These are phyloP conservation scores for Prostheceraeus crozeri DNA, from an alignment of 2,888 invertebrate species.

Conservation along the genomic window DNA sequence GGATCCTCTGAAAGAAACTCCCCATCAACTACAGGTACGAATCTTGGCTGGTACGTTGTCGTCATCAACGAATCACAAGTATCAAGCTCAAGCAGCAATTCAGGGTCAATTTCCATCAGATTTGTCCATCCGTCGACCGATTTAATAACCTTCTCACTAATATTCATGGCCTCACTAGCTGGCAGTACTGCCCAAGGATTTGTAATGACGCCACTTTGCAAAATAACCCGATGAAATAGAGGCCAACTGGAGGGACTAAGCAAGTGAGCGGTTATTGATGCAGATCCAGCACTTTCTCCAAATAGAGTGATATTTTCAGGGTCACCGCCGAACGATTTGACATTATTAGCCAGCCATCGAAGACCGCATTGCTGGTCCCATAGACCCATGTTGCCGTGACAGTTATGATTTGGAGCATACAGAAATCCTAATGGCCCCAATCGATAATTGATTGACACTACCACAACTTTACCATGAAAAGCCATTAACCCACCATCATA, in stretches of 20 bases:
- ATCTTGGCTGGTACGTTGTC: no score
- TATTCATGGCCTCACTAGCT: no score
- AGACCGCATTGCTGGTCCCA: slow-evolving; percentile 89
- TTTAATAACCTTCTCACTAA: no score
- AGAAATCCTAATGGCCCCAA: slow-evolving; percentile 42
- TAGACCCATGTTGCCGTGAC: slow-evolving; percentile 80
- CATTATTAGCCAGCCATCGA: slow-evolving; percentile 84
- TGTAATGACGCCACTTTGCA: slow-evolving; percentile 45
- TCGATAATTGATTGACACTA: slow-evolving; percentile 41
- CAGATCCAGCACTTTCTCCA: slow-evolving; percentile 48
- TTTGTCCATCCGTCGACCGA: no score
- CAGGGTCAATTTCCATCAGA: no score
- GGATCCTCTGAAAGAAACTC: no score
- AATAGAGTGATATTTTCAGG: slow-evolving; percentile 44
- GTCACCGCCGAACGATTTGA: slow-evolving; percentile 56
- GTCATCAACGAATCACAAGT: no score
- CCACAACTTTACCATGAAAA: slow-evolving; percentile 26
- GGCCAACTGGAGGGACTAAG: slow-evolving; percentile 44
- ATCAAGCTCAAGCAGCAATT: no score
- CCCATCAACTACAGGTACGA: no score
- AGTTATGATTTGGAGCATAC: slow-evolving; percentile 58
- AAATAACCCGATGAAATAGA: slow-evolving; percentile 45
- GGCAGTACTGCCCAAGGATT: no score
- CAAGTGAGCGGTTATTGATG: slow-evolving; percentile 45
- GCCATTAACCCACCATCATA: slow-evolving; percentile 30